Percentiles rank a stretch among this genome's conserved stretches.
phyloP scores from a whole-genome alignment of 2,113 vertebrate species.

The Chloroceryle aenea region DNA sequence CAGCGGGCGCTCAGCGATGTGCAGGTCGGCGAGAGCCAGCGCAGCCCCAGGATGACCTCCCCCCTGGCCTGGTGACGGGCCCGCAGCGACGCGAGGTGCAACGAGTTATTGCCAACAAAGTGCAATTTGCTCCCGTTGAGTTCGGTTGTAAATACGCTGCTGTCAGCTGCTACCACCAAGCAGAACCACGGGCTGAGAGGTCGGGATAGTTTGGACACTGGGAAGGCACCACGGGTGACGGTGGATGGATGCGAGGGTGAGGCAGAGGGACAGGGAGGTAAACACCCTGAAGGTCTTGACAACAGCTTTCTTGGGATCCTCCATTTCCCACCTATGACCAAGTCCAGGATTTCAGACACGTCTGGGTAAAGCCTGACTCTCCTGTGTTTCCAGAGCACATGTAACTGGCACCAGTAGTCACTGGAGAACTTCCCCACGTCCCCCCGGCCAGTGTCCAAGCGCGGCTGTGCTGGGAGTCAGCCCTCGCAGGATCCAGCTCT shows the following conservation, averaged over 20 bases:
- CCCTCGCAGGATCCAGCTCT: background rate
- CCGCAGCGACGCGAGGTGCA: background rate
- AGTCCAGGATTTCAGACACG: background rate
- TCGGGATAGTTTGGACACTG: background rate
- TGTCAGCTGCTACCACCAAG: background rate
- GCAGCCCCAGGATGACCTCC: constrained; percentile 87
- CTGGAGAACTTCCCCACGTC: background rate
- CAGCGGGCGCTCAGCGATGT: constrained; percentile 91
- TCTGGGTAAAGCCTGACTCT: background rate
- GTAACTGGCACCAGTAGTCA: background rate
- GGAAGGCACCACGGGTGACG: background rate
- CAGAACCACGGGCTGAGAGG: background rate
- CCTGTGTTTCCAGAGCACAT: fast-evolving
- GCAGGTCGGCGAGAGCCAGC: constrained; percentile 84
- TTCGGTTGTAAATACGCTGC: constrained; percentile 12
- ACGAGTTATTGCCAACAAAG: constrained; percentile 40
- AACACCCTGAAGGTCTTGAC: background rate
- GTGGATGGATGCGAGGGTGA: background rate
- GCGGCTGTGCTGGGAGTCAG: background rate
- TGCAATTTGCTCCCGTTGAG: constrained; percentile 26
- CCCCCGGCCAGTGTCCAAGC: fast-evolving
- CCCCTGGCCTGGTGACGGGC: constrained; percentile 90
- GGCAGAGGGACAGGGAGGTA: background rate
- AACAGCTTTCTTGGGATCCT: background rate
- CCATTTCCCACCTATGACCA: background rate